These are phyloP conservation scores for Hucho hucho DNA, from an alignment of 2,113 vertebrate species.

Conservation along the genomic window DNA sequence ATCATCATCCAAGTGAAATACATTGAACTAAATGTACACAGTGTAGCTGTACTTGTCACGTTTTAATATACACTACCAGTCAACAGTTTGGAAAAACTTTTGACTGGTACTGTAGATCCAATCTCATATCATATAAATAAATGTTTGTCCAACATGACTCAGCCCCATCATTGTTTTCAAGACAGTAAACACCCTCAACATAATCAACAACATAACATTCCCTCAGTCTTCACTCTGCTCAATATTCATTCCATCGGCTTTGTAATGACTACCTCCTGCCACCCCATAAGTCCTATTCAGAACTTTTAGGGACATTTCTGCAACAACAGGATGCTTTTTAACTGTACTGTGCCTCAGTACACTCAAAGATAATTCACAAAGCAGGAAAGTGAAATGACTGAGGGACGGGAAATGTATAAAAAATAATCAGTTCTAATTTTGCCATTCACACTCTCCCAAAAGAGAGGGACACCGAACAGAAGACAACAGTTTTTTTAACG, in stretches of 20 bases:
- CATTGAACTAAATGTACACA: no score
- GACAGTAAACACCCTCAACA: conserved; percentile 36
- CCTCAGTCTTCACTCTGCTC: conserved; percentile 22
- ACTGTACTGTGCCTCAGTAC: conserved; percentile 16
- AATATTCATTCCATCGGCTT: conserved; percentile 35
- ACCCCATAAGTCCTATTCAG: conserved; percentile 25
- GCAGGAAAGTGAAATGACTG: conserved; percentile 10
- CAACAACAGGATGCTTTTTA: conserved; percentile 44
- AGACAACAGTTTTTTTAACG: conserved; percentile 20
- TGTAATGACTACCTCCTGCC: conserved; percentile 49
- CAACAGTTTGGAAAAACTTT: no score
- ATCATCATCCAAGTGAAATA: no score
- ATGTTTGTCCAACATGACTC: conserved; percentile 14
- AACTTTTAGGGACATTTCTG: conserved; percentile 22
- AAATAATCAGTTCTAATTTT: conserved; percentile 40
- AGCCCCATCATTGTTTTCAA: conserved; percentile 47
- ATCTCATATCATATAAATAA: conserved; percentile 36
- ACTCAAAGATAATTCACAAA: conserved; percentile 14
- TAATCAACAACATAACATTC: conserved; percentile 43
- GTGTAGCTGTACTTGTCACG: no score
- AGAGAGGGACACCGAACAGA: conserved; percentile 17
- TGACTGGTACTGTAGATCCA: no score
- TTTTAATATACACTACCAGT: no score
- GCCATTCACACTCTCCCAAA: conserved; percentile 14
- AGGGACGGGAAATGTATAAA: conserved; percentile 31